Evolutionary conservation across 2,113 vertebrate genomes (phyloP), one percentile per base, ranked within the genome.

Genomic region (Triplophysa dalaica): DNA sequence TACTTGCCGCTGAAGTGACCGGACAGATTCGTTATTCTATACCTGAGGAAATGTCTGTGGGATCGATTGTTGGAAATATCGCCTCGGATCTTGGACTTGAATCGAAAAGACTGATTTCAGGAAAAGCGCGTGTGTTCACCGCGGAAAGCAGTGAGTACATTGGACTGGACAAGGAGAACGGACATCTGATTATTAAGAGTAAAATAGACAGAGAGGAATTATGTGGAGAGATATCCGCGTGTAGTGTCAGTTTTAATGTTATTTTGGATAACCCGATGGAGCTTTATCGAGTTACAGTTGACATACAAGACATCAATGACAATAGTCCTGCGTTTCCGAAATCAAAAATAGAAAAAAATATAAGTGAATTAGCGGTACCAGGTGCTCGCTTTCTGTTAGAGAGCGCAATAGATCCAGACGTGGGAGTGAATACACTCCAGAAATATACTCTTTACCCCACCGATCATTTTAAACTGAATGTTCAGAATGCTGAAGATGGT

Each of bases 41-140:
- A 17, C 81, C 85, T 1, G 85, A 86, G 33, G 78, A 86, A 61
- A 81, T 84, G 78, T 0, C 60, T 6, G 79, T 78, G 24, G 81
- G 89, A 1, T 72, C 90, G 70, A 87, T 91, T 82, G 90, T 95
- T 33, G 93, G 90, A 22, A 24, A 90, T 76, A 80, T 92, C 17
- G 86, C 91, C 7, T 88, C 92, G 45, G 93, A 94, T 83, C 83
- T 95, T 79, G 93, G 93, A 26, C 86, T 94, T 10, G 88, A 90
- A 77, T 82, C 88, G 52, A 82, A 80, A 58, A 72, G 83, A 29
- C 85, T 50, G 91, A 92, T 29, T 83, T 93, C 78, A 87, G 90
- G 14, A 80, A 90, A 83, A 88, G 92, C 83, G 90, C 92, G 91
- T 84, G 86, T 94, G 68, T 88, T 91, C 70, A 91, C 91, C 0